phyloP scores from a whole-genome alignment of 2,113 vertebrate species.

The Coreoperca whiteheadi region DNA sequence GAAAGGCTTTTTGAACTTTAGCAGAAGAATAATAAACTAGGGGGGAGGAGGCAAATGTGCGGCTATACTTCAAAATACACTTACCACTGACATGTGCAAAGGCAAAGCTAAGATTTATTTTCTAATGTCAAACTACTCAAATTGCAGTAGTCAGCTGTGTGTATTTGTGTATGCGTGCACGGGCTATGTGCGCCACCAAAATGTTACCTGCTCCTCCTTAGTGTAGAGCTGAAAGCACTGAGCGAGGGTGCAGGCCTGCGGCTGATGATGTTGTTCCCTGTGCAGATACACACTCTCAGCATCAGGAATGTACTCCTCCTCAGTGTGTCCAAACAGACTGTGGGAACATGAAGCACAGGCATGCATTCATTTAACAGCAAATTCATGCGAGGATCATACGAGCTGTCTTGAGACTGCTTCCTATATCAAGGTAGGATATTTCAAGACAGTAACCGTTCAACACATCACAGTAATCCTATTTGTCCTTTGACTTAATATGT shows the following conservation, averaged over 20 bases:
- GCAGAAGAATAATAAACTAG: conserved; percentile 40
- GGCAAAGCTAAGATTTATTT: conserved; percentile 13
- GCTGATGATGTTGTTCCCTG: conserved; percentile 94
- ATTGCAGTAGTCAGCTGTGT: background rate
- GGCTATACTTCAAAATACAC: conserved; percentile 13
- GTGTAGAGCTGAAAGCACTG: conserved; percentile 99
- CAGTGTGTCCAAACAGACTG: conserved; percentile 95
- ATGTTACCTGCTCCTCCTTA: conserved; percentile 96
- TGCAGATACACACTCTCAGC: conserved; percentile 96
- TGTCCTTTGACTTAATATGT: background rate
- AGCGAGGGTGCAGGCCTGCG: conserved; percentile 95
- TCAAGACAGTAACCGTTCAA: background rate
- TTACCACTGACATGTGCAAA: background rate
- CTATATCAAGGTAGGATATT: background rate
- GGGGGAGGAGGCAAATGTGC: conserved; percentile 11
- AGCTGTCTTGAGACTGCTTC: background rate
- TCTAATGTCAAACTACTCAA: conserved; percentile 24
- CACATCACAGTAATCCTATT: background rate
- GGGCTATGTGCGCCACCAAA: background rate
- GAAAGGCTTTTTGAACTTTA: conserved; percentile 22
- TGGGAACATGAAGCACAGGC: conserved; percentile 32
- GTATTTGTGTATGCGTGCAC: background rate
- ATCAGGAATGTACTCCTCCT: conserved; percentile 97
- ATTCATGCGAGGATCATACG: background rate
- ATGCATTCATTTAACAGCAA: background rate